A percentile compares a stretch with the other conserved stretches of the same genome.
phyloP scores from a whole-genome alignment of 2,113 vertebrate genomes.

The Centrocercus urophasianus region DNA sequence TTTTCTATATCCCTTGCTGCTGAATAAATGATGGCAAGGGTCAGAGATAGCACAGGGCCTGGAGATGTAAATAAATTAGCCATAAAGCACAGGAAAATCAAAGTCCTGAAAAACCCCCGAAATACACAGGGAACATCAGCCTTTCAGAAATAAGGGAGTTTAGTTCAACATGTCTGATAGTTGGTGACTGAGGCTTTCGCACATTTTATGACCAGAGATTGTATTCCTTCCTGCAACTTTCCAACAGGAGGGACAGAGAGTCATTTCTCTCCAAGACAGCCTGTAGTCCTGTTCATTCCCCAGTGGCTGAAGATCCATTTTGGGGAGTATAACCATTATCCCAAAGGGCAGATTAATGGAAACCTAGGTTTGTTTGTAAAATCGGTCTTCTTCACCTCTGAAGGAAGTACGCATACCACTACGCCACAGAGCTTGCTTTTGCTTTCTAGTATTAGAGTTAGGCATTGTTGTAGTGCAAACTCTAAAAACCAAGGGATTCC shows the following conservation, averaged over 20 bases:
- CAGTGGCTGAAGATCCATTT: fast-evolving
- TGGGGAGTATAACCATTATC: neutral
- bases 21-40: neutral
- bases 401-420: neutral
- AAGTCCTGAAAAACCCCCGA: neutral
- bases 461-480: neutral
- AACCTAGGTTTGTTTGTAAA: neutral
- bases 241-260: neutral
- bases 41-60: neutral
- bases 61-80: neutral
- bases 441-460: neutral
- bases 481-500: neutral
- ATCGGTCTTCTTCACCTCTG: neutral
- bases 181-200: neutral
- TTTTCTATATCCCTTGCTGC: neutral
- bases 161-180: neutral
- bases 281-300: fast-evolving
- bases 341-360: neutral
- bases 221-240: neutral
- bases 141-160: neutral
- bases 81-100: neutral
- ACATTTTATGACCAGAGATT: neutral
- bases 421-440: neutral
- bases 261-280: neutral
- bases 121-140: neutral